These are phyloP conservation scores for Lasius fuliginosus DNA, from an alignment of 2,888 invertebrate genomes.

Conservation along the genomic window DNA sequence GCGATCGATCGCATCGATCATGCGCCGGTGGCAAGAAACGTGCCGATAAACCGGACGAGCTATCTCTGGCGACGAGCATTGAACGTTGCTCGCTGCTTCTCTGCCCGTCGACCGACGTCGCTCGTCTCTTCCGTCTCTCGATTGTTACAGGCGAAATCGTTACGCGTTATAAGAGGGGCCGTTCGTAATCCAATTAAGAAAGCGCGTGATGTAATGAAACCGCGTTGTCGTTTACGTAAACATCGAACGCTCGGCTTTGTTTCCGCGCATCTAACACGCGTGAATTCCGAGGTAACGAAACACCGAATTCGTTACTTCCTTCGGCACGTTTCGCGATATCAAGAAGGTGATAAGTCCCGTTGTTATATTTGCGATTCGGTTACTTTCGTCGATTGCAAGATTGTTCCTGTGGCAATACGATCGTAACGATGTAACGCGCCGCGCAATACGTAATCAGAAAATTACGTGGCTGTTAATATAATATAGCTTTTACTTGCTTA, in stretches of 20 bases:
- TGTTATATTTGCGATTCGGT: constrained; percentile 6
- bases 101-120: constrained; percentile 46
- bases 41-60: constrained; percentile 62
- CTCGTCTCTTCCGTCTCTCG: constrained; percentile 7
- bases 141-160: constrained; percentile 29
- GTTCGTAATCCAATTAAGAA: constrained; percentile 51
- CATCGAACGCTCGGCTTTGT: constrained; percentile 15
- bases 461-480: constrained; percentile 29
- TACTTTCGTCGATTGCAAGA: constrained; percentile 45
- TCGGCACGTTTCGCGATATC: constrained; percentile 43
- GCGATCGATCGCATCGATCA: constrained; percentile 65
- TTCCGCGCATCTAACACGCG: constrained; percentile 4
- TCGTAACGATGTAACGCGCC: constrained; percentile 18
- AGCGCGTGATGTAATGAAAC: constrained; percentile 30
- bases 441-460: constrained; percentile 41
- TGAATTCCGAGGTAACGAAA: not conserved
- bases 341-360: constrained; percentile 15
- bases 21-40: constrained; percentile 63
- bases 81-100: constrained; percentile 3
- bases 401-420: constrained; percentile 30
- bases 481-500: not conserved
- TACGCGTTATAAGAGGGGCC: not conserved
- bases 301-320: constrained; percentile 15
- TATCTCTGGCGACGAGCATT: constrained; percentile 31
- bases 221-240: constrained; percentile 25